These are phyloP conservation scores for Diachasmimorpha longicaudata DNA, from an alignment of 1,140 invertebrate species.

Conservation along the genomic window DNA sequence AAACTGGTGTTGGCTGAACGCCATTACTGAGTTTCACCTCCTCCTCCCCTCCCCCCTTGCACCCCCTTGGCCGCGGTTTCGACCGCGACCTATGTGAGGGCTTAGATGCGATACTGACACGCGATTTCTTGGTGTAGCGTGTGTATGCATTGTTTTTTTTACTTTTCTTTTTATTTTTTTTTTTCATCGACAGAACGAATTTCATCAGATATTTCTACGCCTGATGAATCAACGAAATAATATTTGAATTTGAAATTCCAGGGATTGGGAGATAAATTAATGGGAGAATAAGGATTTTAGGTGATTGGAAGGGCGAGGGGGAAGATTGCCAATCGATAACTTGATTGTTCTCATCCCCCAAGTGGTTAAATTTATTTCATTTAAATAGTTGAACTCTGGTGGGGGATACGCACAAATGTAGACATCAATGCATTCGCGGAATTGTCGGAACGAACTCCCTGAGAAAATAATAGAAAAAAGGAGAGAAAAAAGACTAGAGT, in stretches of 20 bases:
- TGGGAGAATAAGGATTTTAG: too few species aligned
- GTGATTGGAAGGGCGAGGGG: too few species aligned
- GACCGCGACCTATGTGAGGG: not conserved
- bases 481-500: too few species aligned
- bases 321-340: not conserved
- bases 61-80: not conserved
- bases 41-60: too few species aligned
- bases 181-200: not conserved
- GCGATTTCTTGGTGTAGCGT: conserved; percentile 40
- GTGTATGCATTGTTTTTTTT: conserved; percentile 5
- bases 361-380: too few species aligned
- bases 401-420: too few species aligned
- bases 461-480: too few species aligned
- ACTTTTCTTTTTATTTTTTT: not conserved
- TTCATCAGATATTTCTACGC: not conserved
- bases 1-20: conserved; percentile 26
- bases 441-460: too few species aligned
- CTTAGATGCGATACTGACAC: conserved; percentile 40
- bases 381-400: too few species aligned
- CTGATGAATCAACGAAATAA: not conserved
- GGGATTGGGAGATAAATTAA: not conserved
- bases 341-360: too few species aligned
- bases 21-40: conserved; percentile 20
- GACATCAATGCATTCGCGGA: too few species aligned
- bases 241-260: not conserved